Evolutionary conservation across 1,140 invertebrate species (phyloP), one percentile per base, ranked within the genome.

Genomic region (Musca vetustissima): DNA sequence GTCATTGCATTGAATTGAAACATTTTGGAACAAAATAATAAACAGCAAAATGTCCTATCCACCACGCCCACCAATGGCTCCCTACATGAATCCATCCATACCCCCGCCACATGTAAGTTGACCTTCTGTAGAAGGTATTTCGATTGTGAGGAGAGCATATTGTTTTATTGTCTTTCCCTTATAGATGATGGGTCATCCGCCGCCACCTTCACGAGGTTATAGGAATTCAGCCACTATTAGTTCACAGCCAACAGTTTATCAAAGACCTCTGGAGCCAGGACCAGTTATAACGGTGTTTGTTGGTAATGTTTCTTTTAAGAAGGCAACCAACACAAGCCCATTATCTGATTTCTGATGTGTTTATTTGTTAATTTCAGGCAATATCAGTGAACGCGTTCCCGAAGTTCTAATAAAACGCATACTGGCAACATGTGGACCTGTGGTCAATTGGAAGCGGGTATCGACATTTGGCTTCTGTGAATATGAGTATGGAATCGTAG

Each of bases 401-500:
- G 97, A 99, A 83, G 88, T 92, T 11, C 95, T 99, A 92, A 92
- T 99, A 11, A 87, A 96, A 73, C 92, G 95, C 75, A 92, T 99
- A 76, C 85, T 99, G 57, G 90, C 89, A 52, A 89, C 92, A 19
- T 95, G 97, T 87, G 98, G 98, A 1, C 90, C 93, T 72, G 95
- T 99, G 22, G 84, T 96, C 2, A 95, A 92, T 74, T 99, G 98
- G 98, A 99, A 99, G 83, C 87, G 97, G 73, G 96, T 99, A 9
- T 96, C 98, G 83, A 96, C 94, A 11, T 99, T 99, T 86, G 98
- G 97, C 22, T 99, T 99, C 85, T 99, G 97, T 86, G 98, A 99
- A 85, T 96, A 81, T 53, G 80, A 83, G 80, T 82, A 75, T 67
- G 76, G 1, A 43, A 32, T 65, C 49, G 1, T 17, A 11, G 24